Conservation (phyloP, 2,888 invertebrate species). For the Andrena trimmerana region DNA sequence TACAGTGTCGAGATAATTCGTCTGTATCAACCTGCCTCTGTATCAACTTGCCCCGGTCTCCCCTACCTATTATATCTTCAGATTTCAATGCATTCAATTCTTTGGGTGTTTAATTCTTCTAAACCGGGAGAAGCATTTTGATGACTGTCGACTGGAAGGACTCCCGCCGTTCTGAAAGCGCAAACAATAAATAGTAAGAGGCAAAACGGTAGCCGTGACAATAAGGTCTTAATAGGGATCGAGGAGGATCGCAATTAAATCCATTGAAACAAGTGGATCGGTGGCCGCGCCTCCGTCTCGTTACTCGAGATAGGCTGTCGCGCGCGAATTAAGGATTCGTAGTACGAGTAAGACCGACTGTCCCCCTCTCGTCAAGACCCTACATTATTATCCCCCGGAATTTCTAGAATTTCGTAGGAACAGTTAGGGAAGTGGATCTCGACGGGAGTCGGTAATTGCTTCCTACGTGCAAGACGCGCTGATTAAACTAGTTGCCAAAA, state of each 20-base stretch:
- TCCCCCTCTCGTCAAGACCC: slow-evolving; percentile 19
- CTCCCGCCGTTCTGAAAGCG: background rate
- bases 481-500: slow-evolving; percentile 73
- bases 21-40: no score
- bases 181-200: slow-evolving; percentile 37
- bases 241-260: slow-evolving; percentile 52
- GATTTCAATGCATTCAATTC: background rate
- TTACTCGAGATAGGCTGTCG: slow-evolving; percentile 29
- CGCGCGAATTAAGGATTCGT: slow-evolving; percentile 48
- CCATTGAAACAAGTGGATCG: slow-evolving; percentile 56
- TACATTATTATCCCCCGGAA: slow-evolving; percentile 55
- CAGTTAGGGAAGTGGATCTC: slow-evolving; percentile 63
- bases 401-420: slow-evolving; percentile 54
- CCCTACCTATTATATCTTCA: background rate
- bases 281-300: slow-evolving; percentile 38
- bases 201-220: background rate
- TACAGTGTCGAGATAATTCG: no score
- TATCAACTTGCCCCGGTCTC: no score
- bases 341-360: slow-evolving; percentile 22
- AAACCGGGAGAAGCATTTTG: background rate
- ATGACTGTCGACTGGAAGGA: background rate
- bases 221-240: slow-evolving; percentile 36
- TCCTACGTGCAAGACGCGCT: slow-evolving; percentile 57
- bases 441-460: slow-evolving; percentile 66
- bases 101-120: no score